These are phyloP conservation scores for Phyto melanocephala DNA, from an alignment of 2,888 invertebrate genomes.

Conservation along the genomic window DNA sequence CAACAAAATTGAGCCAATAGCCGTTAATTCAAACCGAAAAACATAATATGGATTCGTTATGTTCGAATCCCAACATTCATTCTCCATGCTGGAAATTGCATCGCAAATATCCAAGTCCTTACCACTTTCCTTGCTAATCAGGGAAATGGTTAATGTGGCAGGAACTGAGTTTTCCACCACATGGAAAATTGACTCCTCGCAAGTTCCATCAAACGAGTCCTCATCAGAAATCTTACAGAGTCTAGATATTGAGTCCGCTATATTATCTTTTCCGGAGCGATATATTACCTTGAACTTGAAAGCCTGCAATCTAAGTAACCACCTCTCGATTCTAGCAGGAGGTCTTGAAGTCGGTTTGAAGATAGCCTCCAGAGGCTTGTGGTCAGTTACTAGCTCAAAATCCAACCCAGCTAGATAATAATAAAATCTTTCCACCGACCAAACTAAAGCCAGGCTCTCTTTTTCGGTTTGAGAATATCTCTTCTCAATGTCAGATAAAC, in stretches of 20 bases:
- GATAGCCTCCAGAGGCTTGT: constrained; percentile 31
- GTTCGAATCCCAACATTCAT: constrained; percentile 35
- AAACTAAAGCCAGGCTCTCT: constrained; percentile 58
- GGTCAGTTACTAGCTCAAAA: constrained; percentile 38
- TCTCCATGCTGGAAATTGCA: constrained; percentile 39
- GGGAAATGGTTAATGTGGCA: constrained; percentile 25
- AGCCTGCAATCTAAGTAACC: constrained; percentile 36
- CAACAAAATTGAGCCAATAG: constrained; percentile 47
- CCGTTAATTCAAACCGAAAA: constrained; percentile 42
- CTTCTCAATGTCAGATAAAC: constrained; percentile 47
- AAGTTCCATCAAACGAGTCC: constrained; percentile 24
- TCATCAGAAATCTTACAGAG: constrained; percentile 44
- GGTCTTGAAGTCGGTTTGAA: constrained; percentile 42
- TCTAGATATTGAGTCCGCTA: constrained; percentile 51
- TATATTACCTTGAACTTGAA: no score
- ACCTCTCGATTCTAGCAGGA: constrained; percentile 26
- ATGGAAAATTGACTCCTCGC: constrained; percentile 26
- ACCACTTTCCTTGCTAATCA: constrained; percentile 34
- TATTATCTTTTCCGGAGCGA: constrained; percentile 45
- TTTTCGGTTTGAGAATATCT: constrained; percentile 64
- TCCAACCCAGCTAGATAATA: constrained; percentile 59
- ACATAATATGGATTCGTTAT: constrained; percentile 28
- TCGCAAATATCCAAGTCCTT: constrained; percentile 36
- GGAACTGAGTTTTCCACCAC: constrained; percentile 28
- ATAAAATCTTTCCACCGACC: constrained; percentile 60